Evolutionary conservation across 2,888 invertebrate genomes (phyloP).

Genomic region (Mongoloraphidia duomilia): DNA sequence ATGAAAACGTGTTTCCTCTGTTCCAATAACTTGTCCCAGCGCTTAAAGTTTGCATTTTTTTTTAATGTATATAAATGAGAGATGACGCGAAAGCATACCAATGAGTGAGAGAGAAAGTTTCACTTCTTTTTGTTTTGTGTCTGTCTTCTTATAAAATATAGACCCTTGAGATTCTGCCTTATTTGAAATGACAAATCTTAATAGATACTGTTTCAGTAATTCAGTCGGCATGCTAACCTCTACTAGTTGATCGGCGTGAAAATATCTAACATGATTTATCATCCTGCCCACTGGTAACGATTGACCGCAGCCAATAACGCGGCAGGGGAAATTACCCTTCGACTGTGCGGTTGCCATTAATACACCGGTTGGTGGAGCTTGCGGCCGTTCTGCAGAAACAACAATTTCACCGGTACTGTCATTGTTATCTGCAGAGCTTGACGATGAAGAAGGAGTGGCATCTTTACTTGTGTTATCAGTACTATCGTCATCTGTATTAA

Average conservation of each 20-base stretch:
- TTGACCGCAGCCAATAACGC: slow-evolving; percentile 29
- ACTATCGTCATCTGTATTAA: slow-evolving; percentile 6
- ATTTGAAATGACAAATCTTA: too few relatives aligned
- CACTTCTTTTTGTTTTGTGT: too few relatives aligned
- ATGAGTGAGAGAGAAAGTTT: too few relatives aligned
- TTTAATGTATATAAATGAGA: too few relatives aligned
- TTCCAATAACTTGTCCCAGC: too few relatives aligned
- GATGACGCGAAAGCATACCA: too few relatives aligned
- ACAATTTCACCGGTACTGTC: slow-evolving; percentile 23
- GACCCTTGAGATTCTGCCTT: too few relatives aligned
- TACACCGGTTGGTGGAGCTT: slow-evolving; percentile 20
- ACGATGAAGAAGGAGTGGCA: slow-evolving; percentile 11
- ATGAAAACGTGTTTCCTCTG: too few relatives aligned
- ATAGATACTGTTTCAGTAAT: neutral
- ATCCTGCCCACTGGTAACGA: slow-evolving; percentile 31
- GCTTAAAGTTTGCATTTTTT: too few relatives aligned
- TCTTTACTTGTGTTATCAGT: slow-evolving; percentile 32
- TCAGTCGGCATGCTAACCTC: slow-evolving; percentile 26
- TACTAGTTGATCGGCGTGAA: slow-evolving; percentile 32
- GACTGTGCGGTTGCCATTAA: slow-evolving; percentile 22
- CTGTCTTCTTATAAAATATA: too few relatives aligned
- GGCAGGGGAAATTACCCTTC: slow-evolving; percentile 38
- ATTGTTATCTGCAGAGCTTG: slow-evolving; percentile 21
- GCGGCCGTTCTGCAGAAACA: slow-evolving; percentile 23
- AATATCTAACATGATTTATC: slow-evolving; percentile 37